A percentile compares a stretch with the other conserved stretches of the same genome.
Evolutionary conservation across 2,797 vertebrate genomes (phyloP).

Genomic region (Peromyscus melanophrys): DNA sequence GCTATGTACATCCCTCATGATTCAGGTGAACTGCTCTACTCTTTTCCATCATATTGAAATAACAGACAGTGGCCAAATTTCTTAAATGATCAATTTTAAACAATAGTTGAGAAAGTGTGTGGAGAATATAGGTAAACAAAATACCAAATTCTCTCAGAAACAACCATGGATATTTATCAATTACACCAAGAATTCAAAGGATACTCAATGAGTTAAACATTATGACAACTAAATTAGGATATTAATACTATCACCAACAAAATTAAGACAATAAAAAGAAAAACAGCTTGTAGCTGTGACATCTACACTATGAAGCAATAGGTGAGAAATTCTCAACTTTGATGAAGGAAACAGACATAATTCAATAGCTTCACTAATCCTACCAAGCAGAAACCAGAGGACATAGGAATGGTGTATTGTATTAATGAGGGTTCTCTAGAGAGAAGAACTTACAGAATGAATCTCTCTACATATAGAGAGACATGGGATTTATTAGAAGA

Average conservation of each 20-base stretch:
- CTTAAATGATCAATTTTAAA: too few relatives aligned
- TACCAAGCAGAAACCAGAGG: neutral
- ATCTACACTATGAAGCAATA: neutral
- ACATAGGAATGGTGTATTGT: neutral
- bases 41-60: too few relatives aligned
- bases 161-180: neutral
- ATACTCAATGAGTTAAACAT: neutral
- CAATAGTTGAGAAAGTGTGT: too few relatives aligned
- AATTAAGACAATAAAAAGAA: neutral
- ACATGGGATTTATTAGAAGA: neutral
- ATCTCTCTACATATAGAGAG: neutral
- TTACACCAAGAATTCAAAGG: neutral
- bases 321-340: neutral
- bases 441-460: neutral
- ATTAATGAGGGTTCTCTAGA: neutral
- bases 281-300: neutral
- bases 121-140: too few relatives aligned
- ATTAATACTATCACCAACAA: neutral
- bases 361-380: neutral
- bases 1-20: too few relatives aligned
- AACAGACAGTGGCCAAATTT: too few relatives aligned
- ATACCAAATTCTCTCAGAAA: too few relatives aligned
- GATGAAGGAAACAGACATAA: neutral
- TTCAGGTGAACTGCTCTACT: too few relatives aligned
- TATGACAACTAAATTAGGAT: neutral